These are phyloP conservation scores for Gobionotothen gibberifrons DNA, from an alignment of 2,797 vertebrate genomes.

Conservation along the genomic window DNA sequence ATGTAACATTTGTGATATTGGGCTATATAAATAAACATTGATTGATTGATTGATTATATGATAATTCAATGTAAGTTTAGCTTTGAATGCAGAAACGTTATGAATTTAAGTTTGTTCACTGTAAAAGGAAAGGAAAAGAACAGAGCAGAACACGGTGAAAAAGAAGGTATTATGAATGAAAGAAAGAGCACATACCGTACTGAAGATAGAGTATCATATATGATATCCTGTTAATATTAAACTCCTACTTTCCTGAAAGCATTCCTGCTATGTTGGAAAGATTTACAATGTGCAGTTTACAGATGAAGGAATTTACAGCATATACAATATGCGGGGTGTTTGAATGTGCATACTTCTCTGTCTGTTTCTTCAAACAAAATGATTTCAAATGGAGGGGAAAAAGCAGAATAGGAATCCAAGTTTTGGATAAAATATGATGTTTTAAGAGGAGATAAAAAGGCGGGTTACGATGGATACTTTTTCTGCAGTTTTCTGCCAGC, in stretches of 20 bases:
- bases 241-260: constrained; percentile 33
- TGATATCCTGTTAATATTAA: constrained; percentile 6
- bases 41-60: no score
- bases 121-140: background rate
- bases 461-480: constrained; percentile 16
- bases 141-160: background rate
- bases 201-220: constrained; percentile 6
- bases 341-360: background rate
- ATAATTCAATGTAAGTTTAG: no score
- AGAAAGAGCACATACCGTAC: background rate
- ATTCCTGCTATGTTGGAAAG: constrained; percentile 41
- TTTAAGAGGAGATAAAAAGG: constrained; percentile 34
- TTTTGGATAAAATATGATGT: constrained; percentile 24
- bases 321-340: constrained; percentile 1
- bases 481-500: constrained; percentile 46
- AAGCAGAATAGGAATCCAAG: background rate
- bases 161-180: background rate
- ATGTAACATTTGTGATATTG: no score
- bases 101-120: background rate
- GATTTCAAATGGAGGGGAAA: constrained; percentile 11
- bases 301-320: constrained; percentile 39
- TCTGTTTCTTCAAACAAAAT: constrained; percentile 6
- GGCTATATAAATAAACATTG: no score
- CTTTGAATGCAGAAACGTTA: no score
- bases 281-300: constrained; percentile 54